Percentiles rank a stretch among this genome's conserved stretches.
Conservation (phyloP, 2,797 vertebrate species). For the Pseudochromis fuscus region DNA sequence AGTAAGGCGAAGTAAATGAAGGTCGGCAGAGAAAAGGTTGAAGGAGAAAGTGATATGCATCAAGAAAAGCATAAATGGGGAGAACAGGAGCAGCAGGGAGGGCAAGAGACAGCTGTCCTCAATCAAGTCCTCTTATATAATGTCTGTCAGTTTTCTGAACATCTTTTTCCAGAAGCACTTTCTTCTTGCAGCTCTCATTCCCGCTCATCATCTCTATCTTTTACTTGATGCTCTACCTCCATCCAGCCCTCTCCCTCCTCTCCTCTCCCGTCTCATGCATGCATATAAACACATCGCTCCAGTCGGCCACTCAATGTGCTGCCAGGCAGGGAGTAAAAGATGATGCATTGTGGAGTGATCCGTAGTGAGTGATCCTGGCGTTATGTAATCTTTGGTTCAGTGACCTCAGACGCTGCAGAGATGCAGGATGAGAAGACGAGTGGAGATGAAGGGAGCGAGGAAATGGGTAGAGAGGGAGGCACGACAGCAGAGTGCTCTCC, state of each 20-base stretch:
- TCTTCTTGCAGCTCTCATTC: background rate
- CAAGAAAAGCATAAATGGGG: conserved; percentile 18
- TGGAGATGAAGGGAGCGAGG: background rate
- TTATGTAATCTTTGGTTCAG: conserved; percentile 68
- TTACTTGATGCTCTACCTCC: background rate
- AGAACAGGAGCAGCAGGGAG: background rate
- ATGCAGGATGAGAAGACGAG: conserved; percentile 24
- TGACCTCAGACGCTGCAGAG: conserved; percentile 72
- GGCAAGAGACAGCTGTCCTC: conserved; percentile 35
- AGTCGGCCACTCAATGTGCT: conserved; percentile 28
- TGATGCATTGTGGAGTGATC: conserved; percentile 46
- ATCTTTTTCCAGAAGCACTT: conserved; percentile 9
- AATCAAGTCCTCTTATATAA: conserved; percentile 60
- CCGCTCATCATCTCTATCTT: background rate
- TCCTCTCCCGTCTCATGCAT: conserved; percentile 6
- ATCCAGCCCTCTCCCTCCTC: background rate
- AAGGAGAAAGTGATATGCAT: conserved; percentile 32
- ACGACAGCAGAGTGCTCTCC: conserved; percentile 13
- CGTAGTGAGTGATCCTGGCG: conserved; percentile 58
- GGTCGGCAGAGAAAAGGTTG: conserved; percentile 5
- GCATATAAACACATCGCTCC: conserved; percentile 30
- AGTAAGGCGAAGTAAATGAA: background rate
- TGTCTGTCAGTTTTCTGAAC: conserved; percentile 32
- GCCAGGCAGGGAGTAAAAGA: conserved; percentile 29
- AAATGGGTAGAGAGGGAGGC: conserved; percentile 5